A percentile compares a stretch with the other conserved stretches of the same genome.
Evolutionary conservation across 2,797 vertebrate genomes (phyloP).

Genomic region (Gallirallus australis): DNA sequence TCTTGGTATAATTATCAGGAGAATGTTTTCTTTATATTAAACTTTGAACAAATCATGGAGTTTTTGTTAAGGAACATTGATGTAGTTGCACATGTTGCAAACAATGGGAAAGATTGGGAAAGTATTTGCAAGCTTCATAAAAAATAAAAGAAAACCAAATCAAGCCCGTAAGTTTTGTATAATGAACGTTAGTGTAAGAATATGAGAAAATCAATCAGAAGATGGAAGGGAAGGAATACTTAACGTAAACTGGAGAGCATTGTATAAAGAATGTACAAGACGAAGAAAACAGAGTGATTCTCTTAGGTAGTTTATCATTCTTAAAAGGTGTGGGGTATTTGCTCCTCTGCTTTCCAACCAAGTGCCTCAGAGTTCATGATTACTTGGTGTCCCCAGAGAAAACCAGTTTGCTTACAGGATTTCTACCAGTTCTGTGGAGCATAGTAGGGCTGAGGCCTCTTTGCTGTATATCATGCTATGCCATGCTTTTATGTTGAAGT

Average conservation of each 20-base stretch:
- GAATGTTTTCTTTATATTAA: neutral
- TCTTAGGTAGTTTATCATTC: neutral
- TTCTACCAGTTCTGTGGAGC: neutral
- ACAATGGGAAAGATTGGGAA: neutral
- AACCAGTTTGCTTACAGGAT: neutral
- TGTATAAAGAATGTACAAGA: neutral
- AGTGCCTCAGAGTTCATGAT: neutral
- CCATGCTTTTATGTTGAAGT: neutral
- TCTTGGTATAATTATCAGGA: neutral
- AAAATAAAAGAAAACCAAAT: neutral
- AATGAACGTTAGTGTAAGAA: neutral
- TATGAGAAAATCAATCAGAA: neutral
- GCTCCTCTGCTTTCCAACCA: accelerated
- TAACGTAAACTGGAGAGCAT: neutral
- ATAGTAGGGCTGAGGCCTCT: neutral
- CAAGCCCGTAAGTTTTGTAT: neutral
- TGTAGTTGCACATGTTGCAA: neutral
- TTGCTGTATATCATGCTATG: neutral
- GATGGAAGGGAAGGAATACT: neutral
- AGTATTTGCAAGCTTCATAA: neutral
- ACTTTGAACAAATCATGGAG: neutral
- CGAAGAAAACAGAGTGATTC: neutral
- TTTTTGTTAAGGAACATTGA: neutral
- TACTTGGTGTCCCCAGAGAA: neutral
- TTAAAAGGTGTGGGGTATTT: neutral